phyloP scores from a whole-genome alignment of 1,140 invertebrate species.

The Chymomyza costata region DNA sequence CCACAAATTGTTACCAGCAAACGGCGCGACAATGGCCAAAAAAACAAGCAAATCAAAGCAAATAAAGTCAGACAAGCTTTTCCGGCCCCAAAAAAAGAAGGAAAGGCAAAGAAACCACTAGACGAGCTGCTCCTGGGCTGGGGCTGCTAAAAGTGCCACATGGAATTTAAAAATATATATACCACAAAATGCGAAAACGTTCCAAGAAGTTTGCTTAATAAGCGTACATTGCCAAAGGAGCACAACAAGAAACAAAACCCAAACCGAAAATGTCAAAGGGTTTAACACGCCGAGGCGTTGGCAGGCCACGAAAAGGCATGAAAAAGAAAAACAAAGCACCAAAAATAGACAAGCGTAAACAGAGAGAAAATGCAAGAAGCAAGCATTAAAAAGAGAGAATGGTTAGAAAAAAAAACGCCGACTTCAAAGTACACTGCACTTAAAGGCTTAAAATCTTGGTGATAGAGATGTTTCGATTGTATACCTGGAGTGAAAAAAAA shows the following conservation, averaged over 20 bases:
- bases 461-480: too few relatives aligned
- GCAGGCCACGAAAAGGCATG: slow-evolving; percentile 11
- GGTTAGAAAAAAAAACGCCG: background rate
- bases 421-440: too few relatives aligned
- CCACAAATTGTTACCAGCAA: slow-evolving; percentile 8
- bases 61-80: slow-evolving; percentile 29
- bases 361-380: background rate
- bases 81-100: background rate
- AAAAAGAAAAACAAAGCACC: too few relatives aligned
- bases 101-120: slow-evolving; percentile 31
- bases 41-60: slow-evolving; percentile 4
- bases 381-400: slow-evolving; percentile 3
- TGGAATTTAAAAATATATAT: slow-evolving; percentile 54
- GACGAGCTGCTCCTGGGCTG: slow-evolving; percentile 28
- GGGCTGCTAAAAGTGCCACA: slow-evolving; percentile 29
- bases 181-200: slow-evolving; percentile 27
- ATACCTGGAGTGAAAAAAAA: too few relatives aligned
- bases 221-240: slow-evolving; percentile 29
- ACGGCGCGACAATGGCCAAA: slow-evolving; percentile 8
- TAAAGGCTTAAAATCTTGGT: too few relatives aligned
- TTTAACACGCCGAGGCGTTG: slow-evolving; percentile 22
- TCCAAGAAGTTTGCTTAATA: slow-evolving; percentile 37
- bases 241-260: slow-evolving; percentile 23
- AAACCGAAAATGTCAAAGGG: slow-evolving; percentile 55
- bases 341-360: too few relatives aligned